Conservation (phyloP, 2,797 vertebrate genomes). For the Vultur gryphus region DNA sequence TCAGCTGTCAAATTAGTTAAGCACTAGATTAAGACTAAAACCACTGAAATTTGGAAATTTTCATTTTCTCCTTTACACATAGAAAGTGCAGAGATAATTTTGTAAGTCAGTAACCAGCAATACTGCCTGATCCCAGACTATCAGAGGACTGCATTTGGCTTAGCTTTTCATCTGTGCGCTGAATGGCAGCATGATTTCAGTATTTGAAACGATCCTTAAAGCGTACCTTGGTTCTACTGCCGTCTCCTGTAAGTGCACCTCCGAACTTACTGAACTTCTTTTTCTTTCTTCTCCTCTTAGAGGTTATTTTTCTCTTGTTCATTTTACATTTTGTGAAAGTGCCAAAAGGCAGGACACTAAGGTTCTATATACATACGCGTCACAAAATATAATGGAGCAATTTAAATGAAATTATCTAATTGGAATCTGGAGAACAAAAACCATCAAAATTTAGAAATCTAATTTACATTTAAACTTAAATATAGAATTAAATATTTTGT, state of each 20-base stretch:
- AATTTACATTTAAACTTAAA: not conserved
- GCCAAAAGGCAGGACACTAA: not conserved
- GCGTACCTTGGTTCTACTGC: fast-evolving
- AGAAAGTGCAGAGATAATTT: not conserved
- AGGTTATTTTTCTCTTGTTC: not conserved
- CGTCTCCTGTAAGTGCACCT: not conserved
- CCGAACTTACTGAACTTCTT: not conserved
- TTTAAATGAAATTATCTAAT: not conserved
- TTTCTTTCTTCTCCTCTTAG: not conserved
- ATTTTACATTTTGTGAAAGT: not conserved
- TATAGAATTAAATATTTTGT: not conserved
- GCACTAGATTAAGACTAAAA: not conserved
- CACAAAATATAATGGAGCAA: not conserved
- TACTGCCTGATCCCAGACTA: not conserved
- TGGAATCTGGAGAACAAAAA: not conserved
- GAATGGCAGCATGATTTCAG: not conserved
- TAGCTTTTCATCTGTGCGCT: not conserved
- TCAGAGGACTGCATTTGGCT: not conserved
- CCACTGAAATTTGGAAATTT: not conserved
- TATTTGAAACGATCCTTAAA: not conserved
- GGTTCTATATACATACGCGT: not conserved
- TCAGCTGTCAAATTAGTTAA: not conserved
- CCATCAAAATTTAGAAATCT: not conserved
- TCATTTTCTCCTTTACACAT: not conserved
- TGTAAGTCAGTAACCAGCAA: not conserved